phyloP scores from a whole-genome alignment of 2,888 invertebrate genomes.

The Gonocerus acuteangulatus region DNA sequence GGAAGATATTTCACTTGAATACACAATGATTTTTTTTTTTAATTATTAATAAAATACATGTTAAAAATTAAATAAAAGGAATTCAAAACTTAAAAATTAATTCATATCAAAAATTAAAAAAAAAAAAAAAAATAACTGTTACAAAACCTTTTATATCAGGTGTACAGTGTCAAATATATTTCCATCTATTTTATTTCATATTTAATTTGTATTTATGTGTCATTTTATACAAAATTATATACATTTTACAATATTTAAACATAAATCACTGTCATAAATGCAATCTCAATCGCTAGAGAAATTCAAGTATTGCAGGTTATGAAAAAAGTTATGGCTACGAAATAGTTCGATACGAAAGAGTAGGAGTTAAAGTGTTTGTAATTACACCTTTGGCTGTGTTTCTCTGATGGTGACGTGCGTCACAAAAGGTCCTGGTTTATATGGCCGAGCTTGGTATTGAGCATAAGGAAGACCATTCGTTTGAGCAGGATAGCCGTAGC shows the following conservation, averaged over 20 bases:
- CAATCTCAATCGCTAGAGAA: neutral
- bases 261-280: too few species aligned
- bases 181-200: too few species aligned
- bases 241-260: neutral
- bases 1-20: too few species aligned
- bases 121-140: too few species aligned
- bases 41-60: too few species aligned
- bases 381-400: constrained; percentile 40
- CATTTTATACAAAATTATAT: neutral
- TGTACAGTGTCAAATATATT: too few species aligned
- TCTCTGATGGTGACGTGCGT: constrained; percentile 57
- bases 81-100: too few species aligned
- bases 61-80: too few species aligned
- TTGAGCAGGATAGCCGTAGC: constrained; percentile 16
- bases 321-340: neutral
- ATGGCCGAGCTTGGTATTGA: constrained; percentile 30
- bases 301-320: neutral
- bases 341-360: neutral
- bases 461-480: constrained; percentile 31
- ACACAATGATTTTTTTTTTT: too few species aligned
- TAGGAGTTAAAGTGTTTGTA: neutral
- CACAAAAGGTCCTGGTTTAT: constrained; percentile 49
- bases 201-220: too few species aligned
- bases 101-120: too few species aligned
- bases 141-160: too few species aligned